Evolutionary conservation across 2,888 invertebrate genomes (phyloP).

Genomic region (Drosophila limbata): DNA sequence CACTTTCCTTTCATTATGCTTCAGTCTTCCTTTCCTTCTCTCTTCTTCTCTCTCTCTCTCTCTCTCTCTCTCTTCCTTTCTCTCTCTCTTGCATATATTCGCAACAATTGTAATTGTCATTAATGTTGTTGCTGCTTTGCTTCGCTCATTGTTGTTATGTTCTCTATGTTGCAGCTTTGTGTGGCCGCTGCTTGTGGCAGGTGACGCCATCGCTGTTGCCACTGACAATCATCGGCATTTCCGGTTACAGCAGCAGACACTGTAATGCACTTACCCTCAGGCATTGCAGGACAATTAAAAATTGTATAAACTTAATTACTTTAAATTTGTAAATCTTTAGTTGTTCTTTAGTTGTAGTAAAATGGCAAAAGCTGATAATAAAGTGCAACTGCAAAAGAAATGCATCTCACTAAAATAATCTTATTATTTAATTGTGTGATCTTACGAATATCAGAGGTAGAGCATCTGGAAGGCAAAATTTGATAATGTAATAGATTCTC

Average conservation of each 20-base stretch:
- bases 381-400: background rate
- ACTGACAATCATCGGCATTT: constrained; percentile 60
- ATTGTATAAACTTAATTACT: constrained; percentile 13
- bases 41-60: constrained; percentile 5
- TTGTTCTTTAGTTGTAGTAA: too few species aligned
- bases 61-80: background rate
- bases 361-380: background rate
- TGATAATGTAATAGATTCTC: too few species aligned
- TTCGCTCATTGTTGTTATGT: constrained; percentile 58
- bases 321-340: constrained; percentile 7
- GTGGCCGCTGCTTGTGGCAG: constrained; percentile 56
- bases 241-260: constrained; percentile 24
- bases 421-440: too few species aligned
- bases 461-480: too few species aligned
- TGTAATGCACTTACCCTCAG: constrained; percentile 37
- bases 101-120: constrained; percentile 62
- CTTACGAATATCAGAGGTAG: too few species aligned
- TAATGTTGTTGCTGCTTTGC: constrained; percentile 45
- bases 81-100: constrained; percentile 23
- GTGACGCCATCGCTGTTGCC: constrained; percentile 48
- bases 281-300: constrained; percentile 24
- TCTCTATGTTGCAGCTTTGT: constrained; percentile 53
- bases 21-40: background rate
- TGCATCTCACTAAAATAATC: too few species aligned
- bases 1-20: constrained; percentile 47